Evolutionary conservation across 2,888 invertebrate genomes (phyloP), one percentile per base, ranked within the genome.

Genomic region (Zygaena filipendulae): DNA sequence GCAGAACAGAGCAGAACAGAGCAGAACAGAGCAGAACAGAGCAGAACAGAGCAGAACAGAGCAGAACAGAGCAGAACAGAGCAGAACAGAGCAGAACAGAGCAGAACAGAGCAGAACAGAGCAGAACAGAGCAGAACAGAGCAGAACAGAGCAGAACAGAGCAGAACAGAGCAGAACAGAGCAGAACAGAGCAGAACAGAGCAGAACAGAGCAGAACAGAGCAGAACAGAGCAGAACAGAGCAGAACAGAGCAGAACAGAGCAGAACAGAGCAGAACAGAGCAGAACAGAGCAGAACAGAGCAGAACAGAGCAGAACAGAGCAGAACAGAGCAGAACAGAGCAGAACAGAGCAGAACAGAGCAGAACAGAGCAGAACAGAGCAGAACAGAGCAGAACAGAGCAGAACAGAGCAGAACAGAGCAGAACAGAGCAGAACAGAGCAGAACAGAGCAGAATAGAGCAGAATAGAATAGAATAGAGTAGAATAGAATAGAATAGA

Each of bases 81-180:
- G 9, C n/a, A 21, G 21, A n/a, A 10, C n/a, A 21, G 21, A n/a
- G 9, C n/a, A 21, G 21, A n/a, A 10, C n/a, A 21, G 21, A n/a
- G 9, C n/a, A 21, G 21, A n/a, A 10, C n/a, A 21, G 21, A n/a
- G 9, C n/a, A 21, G 21, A n/a, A 10, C n/a, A 21, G 21, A n/a
- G 9, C n/a, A 21, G 21, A n/a, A 10, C n/a, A 21, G 21, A n/a
- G 9, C n/a, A 21, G 21, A n/a, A 10, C n/a, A 21, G 21, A n/a
- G 9, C n/a, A 21, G 21, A n/a, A 10, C n/a, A 21, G 21, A n/a
- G 11, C 18, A 25, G 25, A 18, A 13, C 18, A 25, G 25, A 18
- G 11, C 11, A 25, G 18, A 18, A 13, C 11, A 25, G 25, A 18
- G 19, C 18, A 25, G 25, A 18, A 13, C 11, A 25, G 25, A 18